Percentiles rank a stretch among this genome's conserved stretches.
Conservation (phyloP, 2,797 vertebrate genomes). For the Argya squamiceps region DNA sequence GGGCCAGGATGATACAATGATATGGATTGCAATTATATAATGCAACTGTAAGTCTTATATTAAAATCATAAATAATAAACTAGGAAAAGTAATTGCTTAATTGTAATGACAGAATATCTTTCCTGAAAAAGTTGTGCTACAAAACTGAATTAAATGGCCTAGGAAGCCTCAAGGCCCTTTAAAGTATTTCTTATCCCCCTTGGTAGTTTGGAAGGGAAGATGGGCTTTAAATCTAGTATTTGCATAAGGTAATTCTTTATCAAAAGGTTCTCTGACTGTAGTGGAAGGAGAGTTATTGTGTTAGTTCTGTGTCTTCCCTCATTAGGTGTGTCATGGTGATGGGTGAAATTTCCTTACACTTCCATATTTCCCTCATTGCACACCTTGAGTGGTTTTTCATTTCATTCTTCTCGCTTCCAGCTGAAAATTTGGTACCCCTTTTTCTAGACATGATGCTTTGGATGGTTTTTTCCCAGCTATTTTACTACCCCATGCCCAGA, state of each 20-base stretch:
- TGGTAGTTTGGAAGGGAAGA: not conserved
- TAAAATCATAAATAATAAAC: slow-evolving; percentile 59
- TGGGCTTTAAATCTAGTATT: not conserved
- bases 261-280: not conserved
- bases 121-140: not conserved
- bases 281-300: not conserved
- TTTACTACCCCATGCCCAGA: not conserved
- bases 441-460: not conserved
- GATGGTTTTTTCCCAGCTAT: not conserved
- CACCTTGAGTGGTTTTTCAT: not conserved
- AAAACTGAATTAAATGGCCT: not conserved
- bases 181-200: not conserved
- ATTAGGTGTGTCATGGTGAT: not conserved
- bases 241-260: not conserved
- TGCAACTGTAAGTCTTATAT: not conserved
- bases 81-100: slow-evolving; percentile 10
- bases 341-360: not conserved
- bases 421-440: not conserved
- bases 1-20: slow-evolving; percentile 35
- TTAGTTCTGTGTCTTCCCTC: not conserved
- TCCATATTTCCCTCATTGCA: not conserved
- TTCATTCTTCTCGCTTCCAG: not conserved
- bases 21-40: slow-evolving; percentile 42
- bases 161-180: not conserved
- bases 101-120: not conserved